These are phyloP conservation scores for Berghia stephanieae DNA, from an alignment of 1,140 invertebrate genomes.

Conservation along the genomic window DNA sequence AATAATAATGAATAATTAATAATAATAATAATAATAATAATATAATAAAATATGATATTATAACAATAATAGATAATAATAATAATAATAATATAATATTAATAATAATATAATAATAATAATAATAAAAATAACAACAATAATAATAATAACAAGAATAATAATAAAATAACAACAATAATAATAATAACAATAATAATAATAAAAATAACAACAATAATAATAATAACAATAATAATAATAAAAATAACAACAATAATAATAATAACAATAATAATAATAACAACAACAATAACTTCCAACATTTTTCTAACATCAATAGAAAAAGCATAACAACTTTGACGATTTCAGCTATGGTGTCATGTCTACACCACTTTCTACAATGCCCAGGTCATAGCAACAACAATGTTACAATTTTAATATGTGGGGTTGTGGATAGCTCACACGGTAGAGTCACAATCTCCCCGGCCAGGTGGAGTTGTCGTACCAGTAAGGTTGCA, in stretches of 20 bases:
- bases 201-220: neutral
- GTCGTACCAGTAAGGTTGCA: too few relatives aligned
- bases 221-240: slow-evolving; percentile 4
- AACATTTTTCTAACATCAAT: neutral
- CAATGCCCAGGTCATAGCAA: too few relatives aligned
- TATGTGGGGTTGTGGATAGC: too few relatives aligned
- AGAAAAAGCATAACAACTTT: too few relatives aligned
- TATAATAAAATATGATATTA: neutral
- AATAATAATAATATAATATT: neutral
- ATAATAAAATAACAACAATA: too few relatives aligned
- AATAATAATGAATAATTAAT: too few relatives aligned
- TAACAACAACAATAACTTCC: neutral
- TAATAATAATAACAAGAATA: too few relatives aligned
- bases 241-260: neutral
- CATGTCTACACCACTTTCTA: neutral
- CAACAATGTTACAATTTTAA: too few relatives aligned
- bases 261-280: slow-evolving; percentile 4
- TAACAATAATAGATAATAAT: neutral
- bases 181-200: neutral
- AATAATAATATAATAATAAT: neutral
- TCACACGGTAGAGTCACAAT: too few relatives aligned
- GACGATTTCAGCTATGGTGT: too few relatives aligned
- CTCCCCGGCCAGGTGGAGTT: too few relatives aligned
- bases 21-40: neutral
- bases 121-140: neutral